Conservation (phyloP, 2,797 vertebrate genomes). For the Hylomyscus alleni region DNA sequence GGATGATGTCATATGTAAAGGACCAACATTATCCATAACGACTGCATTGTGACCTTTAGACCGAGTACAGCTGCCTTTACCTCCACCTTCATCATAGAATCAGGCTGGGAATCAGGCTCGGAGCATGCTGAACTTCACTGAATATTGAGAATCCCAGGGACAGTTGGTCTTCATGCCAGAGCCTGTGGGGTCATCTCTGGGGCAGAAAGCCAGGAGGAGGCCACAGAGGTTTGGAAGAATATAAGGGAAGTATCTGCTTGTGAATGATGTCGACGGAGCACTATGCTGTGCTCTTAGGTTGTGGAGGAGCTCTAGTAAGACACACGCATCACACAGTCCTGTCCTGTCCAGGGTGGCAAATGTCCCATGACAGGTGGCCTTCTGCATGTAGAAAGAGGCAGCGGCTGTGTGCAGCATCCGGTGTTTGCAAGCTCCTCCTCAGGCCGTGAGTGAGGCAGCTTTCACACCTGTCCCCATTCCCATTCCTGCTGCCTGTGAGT, state of each 20-base stretch:
- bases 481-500: too few species aligned
- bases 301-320: background rate
- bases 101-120: background rate
- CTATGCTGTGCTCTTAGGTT: fast-evolving
- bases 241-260: background rate
- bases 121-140: background rate
- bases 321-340: fast-evolving
- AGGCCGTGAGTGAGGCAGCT: background rate
- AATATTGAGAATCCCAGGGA: fast-evolving
- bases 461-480: too few species aligned
- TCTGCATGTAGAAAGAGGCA: background rate
- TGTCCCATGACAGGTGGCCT: background rate
- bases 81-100: fast-evolving
- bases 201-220: background rate
- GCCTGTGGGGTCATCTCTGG: fast-evolving
- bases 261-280: background rate
- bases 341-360: background rate
- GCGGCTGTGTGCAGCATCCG: fast-evolving
- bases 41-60: background rate
- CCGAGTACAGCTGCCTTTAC: fast-evolving
- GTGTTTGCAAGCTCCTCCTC: background rate
- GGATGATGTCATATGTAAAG: background rate
- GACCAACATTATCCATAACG: background rate
- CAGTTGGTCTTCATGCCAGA: background rate
- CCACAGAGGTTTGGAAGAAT: background rate